Evolutionary conservation across 2,888 invertebrate species (phyloP).

Genomic region (Cephus spinipes): DNA sequence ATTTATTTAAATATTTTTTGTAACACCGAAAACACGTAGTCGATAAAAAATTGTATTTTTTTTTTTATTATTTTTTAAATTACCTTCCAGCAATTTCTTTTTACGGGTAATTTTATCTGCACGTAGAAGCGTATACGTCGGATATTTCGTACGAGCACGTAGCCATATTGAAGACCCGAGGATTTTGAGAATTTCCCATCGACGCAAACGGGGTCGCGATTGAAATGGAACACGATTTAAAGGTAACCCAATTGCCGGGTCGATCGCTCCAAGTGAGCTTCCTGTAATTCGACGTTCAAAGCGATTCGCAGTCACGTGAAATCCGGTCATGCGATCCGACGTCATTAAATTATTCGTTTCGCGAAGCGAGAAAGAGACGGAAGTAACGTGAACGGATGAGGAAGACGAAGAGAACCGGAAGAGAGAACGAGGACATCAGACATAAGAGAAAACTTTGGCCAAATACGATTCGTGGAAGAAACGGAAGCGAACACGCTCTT

Average conservation of each 20-base stretch:
- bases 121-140: too few species aligned
- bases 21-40: too few species aligned
- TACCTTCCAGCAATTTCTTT: neutral
- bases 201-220: neutral
- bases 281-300: constrained; percentile 46
- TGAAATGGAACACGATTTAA: neutral
- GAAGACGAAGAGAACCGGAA: neutral
- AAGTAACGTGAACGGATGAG: neutral
- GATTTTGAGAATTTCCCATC: neutral
- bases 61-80: neutral
- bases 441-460: neutral
- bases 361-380: constrained; percentile 2
- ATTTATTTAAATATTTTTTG: too few species aligned
- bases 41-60: too few species aligned
- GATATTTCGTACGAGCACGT: neutral
- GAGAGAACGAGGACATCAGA: constrained; percentile 36
- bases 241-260: neutral
- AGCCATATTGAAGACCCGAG: neutral
- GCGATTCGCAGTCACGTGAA: constrained; percentile 44
- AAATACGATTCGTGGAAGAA: constrained; percentile 46
- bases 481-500: constrained; percentile 23
- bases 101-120: neutral
- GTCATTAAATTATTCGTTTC: constrained; percentile 44
- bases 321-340: constrained; percentile 42
- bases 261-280: constrained; percentile 18